phyloP scores from a whole-genome alignment of 2,113 vertebrate genomes.

The Ursus arctos region DNA sequence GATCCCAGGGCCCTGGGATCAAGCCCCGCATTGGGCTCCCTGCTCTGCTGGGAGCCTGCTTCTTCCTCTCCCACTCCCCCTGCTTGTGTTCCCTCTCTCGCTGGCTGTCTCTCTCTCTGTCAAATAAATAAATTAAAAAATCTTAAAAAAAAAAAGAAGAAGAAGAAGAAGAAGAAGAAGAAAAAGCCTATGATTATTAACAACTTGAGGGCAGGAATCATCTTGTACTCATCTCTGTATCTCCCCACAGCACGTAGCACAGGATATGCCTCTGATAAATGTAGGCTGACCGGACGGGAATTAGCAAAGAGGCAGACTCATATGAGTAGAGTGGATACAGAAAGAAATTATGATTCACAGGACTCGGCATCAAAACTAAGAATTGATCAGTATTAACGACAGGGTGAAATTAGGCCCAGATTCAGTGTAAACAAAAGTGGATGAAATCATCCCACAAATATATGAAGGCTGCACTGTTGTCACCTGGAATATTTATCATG shows the following conservation, averaged over 20 bases:
- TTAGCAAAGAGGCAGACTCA: neutral
- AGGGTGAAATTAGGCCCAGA: neutral
- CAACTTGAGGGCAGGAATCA: neutral
- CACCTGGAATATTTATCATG: neutral
- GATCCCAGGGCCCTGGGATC: too few species aligned
- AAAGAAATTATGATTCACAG: neutral
- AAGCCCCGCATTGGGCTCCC: too few species aligned
- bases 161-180: neutral
- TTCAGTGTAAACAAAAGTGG: neutral
- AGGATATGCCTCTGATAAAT: neutral
- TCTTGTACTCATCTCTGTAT: neutral
- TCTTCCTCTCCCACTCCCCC: too few species aligned
- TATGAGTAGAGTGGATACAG: neutral
- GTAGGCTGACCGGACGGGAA: neutral
- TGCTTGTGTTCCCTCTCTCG: too few species aligned
- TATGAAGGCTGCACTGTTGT: neutral
- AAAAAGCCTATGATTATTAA: neutral
- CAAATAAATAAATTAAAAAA: too few species aligned
- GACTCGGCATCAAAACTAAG: neutral
- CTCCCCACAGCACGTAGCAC: neutral
- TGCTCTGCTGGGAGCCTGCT: too few species aligned
- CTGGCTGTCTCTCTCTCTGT: too few species aligned
- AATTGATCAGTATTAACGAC: neutral
- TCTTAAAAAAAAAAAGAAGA: too few species aligned
- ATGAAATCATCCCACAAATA: conserved; percentile 4